These are phyloP conservation scores for Trissolcus basalis DNA, from an alignment of 1,140 invertebrate genomes.

Conservation along the genomic window DNA sequence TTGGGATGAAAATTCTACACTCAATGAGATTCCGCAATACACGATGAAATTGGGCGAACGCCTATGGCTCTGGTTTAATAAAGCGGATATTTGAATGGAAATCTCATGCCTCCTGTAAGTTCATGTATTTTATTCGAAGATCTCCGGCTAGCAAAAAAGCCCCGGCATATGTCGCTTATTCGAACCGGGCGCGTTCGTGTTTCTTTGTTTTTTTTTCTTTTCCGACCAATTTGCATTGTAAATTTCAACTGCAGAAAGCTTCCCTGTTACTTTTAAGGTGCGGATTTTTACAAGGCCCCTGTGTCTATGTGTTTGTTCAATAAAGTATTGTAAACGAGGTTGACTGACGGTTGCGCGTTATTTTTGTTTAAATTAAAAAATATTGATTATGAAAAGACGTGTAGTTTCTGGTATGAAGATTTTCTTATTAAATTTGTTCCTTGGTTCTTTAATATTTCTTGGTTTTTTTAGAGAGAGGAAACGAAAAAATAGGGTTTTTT, in stretches of 20 bases:
- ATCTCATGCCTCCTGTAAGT: constrained; percentile 60
- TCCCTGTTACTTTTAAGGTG: constrained; percentile 54
- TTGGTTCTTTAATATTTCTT: too few relatives aligned
- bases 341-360: too few relatives aligned
- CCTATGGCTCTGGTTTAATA: constrained; percentile 48
- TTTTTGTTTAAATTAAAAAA: too few relatives aligned
- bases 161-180: constrained; percentile 63
- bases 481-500: too few relatives aligned
- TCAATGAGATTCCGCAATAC: constrained; percentile 19
- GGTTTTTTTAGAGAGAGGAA: too few relatives aligned
- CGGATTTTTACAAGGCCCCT: constrained; percentile 53
- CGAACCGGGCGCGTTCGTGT: constrained; percentile 53
- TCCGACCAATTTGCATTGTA: constrained; percentile 67
- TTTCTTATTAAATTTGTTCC: too few relatives aligned
- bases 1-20: constrained; percentile 21
- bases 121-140: constrained; percentile 62
- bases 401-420: too few relatives aligned
- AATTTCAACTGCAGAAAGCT: constrained; percentile 65
- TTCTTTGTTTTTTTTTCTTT: constrained; percentile 23
- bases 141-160: constrained; percentile 50
- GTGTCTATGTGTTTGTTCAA: too few relatives aligned
- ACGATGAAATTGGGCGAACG: constrained; percentile 16
- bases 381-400: too few relatives aligned
- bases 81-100: constrained; percentile 64
- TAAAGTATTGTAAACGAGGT: too few relatives aligned